These are phyloP conservation scores for Coturnix japonica DNA, from an alignment of 2,113 vertebrate genomes.

Conservation along the genomic window DNA sequence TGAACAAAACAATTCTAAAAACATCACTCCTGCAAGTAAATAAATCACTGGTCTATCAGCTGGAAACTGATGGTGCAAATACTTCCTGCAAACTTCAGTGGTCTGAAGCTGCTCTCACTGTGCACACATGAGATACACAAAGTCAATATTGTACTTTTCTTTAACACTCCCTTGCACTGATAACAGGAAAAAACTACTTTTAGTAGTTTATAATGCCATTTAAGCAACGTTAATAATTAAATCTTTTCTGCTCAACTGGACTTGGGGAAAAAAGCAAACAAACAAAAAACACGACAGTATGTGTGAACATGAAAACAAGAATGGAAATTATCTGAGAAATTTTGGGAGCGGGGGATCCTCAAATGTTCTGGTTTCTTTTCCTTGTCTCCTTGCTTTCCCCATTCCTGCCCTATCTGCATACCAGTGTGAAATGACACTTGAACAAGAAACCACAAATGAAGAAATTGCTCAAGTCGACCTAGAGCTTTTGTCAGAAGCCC, in stretches of 20 bases:
- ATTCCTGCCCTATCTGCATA: constrained; percentile 8
- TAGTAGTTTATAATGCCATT: not conserved
- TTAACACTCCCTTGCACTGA: not conserved
- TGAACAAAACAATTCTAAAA: not conserved
- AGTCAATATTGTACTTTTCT: not conserved
- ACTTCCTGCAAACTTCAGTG: not conserved
- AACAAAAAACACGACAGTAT: not conserved
- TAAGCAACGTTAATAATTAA: constrained; percentile 5
- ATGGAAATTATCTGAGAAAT: not conserved
- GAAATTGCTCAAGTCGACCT: not conserved
- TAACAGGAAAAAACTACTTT: not conserved
- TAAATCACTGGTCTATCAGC: not conserved
- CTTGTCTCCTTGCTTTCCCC: not conserved
- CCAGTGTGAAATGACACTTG: not conserved
- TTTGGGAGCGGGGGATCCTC: not conserved
- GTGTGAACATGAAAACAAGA: not conserved
- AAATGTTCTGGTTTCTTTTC: not conserved
- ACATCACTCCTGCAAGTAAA: not conserved
- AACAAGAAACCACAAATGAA: not conserved
- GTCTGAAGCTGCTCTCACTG: not conserved
- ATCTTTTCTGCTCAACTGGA: not conserved
- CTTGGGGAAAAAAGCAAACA: not conserved
- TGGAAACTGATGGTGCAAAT: not conserved
- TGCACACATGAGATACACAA: not conserved
- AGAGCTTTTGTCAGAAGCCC: not conserved